Evolutionary conservation across 2,888 invertebrate genomes (phyloP).

Genomic region (Athalia cordata): DNA sequence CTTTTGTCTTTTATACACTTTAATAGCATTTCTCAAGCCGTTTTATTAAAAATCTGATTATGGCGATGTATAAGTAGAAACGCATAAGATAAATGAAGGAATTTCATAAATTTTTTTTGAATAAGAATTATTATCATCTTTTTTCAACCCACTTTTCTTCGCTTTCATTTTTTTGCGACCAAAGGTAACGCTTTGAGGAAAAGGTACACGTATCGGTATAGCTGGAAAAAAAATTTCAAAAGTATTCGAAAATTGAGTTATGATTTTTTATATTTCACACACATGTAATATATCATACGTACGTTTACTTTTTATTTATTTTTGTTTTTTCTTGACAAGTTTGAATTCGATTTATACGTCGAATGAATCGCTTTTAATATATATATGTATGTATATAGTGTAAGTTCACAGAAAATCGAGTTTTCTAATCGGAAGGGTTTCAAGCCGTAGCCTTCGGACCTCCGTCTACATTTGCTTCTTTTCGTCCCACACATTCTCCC

Average conservation of each 20-base stretch:
- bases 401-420: slow-evolving; percentile 8
- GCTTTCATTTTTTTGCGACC: too few species aligned
- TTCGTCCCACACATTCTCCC: not conserved
- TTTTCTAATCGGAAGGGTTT: slow-evolving; percentile 4
- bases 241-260: too few species aligned
- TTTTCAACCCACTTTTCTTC: too few species aligned
- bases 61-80: not conserved
- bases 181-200: too few species aligned
- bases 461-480: not conserved
- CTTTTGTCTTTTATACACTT: not conserved
- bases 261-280: too few species aligned
- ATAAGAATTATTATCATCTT: too few species aligned
- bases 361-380: not conserved
- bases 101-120: not conserved
- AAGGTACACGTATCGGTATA: too few species aligned
- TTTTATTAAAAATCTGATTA: slow-evolving; percentile 20
- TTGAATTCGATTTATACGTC: slow-evolving; percentile 11
- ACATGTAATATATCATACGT: not conserved
- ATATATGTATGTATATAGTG: not conserved
- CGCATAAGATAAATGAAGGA: slow-evolving; percentile 11
- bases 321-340: not conserved
- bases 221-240: too few species aligned
- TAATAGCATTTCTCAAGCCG: not conserved
- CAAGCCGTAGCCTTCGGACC: not conserved
- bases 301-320: not conserved